Evolutionary conservation across 2,888 invertebrate species (phyloP), one percentile per base, ranked within the genome.

Genomic region (Brachyptera putata): DNA sequence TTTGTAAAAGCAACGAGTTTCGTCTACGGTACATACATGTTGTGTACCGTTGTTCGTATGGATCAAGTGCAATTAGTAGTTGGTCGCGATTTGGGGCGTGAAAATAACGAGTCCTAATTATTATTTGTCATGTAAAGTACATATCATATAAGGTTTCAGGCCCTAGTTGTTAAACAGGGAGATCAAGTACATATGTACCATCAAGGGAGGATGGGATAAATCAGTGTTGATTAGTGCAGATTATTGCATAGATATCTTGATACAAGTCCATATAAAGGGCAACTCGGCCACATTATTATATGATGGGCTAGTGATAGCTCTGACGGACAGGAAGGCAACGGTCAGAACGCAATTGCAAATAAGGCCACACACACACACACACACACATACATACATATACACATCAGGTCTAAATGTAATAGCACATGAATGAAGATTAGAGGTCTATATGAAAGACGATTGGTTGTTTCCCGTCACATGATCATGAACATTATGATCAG

Each of bases 381-480:
- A n/a, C n/a, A n/a, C n/a, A n/a, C n/a, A n/a, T n/a, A n/a, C n/a
- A n/a, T n/a, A n/a, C n/a, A n/a, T n/a, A n/a, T n/a, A n/a, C n/a
- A n/a, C n/a, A n/a, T n/a, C n/a, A n/a, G n/a, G 36, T 56, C 36
- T 49, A 49, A 18, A 13, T 49, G 49, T 21, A 16, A 60, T 36
- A 53, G 60, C 58, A 63, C 58, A 58, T 30, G 58, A 50, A 48
- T 49, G 53, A 64, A 61, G 61, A 64, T 62, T 53, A 21, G 50
- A 50, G 30, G 16, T n/a, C 50, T 55, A 60, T 61, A 61, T 63
- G 63, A 60, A 62, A 64, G 62, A 61, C 64, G 64, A 64, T 64
- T 64, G 64, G 62, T 30, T 34, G 64, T 48, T 62, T 64, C 64
- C 62, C 64, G 64, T 64, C 64, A 64, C 64, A 39, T 64, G 61